A percentile compares a stretch with the other conserved stretches of the same genome.
Conservation (phyloP, 2,797 vertebrate species). For the Poecilia velifera region DNA sequence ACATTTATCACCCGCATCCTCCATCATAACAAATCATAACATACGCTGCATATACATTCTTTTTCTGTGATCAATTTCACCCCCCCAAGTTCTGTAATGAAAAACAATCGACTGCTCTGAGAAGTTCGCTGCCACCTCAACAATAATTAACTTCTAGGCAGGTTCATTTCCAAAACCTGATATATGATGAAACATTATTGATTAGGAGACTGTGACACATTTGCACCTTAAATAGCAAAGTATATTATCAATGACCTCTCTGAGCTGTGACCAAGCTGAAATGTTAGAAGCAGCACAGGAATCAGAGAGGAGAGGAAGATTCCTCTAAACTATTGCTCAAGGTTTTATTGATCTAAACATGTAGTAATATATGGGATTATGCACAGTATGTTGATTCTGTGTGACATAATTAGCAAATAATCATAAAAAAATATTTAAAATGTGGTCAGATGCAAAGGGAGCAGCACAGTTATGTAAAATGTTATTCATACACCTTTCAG, state of each 20-base stretch:
- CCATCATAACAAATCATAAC: slow-evolving; percentile 62
- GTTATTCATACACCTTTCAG: not conserved
- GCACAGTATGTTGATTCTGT: not conserved
- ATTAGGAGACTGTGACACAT: slow-evolving; percentile 68
- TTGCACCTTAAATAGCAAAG: slow-evolving; percentile 64
- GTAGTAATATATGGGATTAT: not conserved
- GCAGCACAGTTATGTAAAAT: not conserved
- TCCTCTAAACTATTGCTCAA: not conserved
- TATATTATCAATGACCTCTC: slow-evolving; percentile 62
- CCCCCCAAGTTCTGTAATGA: slow-evolving; percentile 45
- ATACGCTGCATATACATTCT: slow-evolving; percentile 30
- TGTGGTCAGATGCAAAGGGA: not conserved
- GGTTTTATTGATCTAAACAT: not conserved
- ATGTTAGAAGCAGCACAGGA: slow-evolving; percentile 14
- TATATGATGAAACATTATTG: slow-evolving; percentile 80
- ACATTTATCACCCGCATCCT: slow-evolving; percentile 56
- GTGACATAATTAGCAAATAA: not conserved
- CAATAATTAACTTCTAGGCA: slow-evolving; percentile 69
- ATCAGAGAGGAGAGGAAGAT: not conserved
- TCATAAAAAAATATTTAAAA: not conserved
- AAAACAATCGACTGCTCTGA: slow-evolving; percentile 57
- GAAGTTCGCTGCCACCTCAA: slow-evolving; percentile 47
- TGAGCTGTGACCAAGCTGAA: slow-evolving; percentile 29
- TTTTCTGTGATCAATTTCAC: slow-evolving; percentile 49
- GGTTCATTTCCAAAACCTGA: slow-evolving; percentile 75